Evolutionary conservation across 2,888 invertebrate genomes (phyloP), one percentile per base, ranked within the genome.

Genomic region (Rhamphomyia laevipes): DNA sequence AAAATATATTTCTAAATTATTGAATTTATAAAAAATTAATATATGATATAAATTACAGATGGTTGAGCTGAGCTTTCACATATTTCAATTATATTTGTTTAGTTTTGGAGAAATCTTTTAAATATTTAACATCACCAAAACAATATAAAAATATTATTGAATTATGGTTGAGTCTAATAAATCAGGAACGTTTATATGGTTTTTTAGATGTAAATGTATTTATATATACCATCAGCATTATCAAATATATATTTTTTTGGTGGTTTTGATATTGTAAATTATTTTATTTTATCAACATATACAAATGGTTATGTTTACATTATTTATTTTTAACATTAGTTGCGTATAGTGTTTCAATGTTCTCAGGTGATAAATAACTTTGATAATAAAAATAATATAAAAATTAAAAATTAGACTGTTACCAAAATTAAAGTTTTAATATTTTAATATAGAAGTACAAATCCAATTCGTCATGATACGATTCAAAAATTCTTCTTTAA

Each of bases 191-290:
- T 55, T 71, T 88, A 51, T 74, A 79, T 61, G 87, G 84, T 47
- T 56, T 83, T 10, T 59, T 85, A 51, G 79, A 83, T 51, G 76
- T 82, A 23, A 89, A 89, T 21, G 70, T 92, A 44, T 77, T n/a
- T n/a, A n/a, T n/a, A 90, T 55, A 80, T 82, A 23, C 70, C 89
- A 55, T 89, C 91, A 12, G 84, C 84, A 1, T 75, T 90, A 61
- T 89, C 91, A 1, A 91, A 88, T 71, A 88, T 90, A 63, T 91
- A 86, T 69, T 89, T 93, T 64, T 86, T 92, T 68, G 85, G 81
- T 52, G 86, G 85, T 1, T 73, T 71, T 52, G 78, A 82, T 49
- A 76, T 90, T 51, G 91, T 90, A 7, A 74, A 83, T 61, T 73
- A 83, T 56, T 86, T 83, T 63, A 73, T 84, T 60, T 68, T 73